Percentiles rank a stretch among this genome's conserved stretches.
These are phyloP conservation scores for Macropodus opercularis DNA, from an alignment of 2,797 vertebrate genomes.

Conservation along the genomic window DNA sequence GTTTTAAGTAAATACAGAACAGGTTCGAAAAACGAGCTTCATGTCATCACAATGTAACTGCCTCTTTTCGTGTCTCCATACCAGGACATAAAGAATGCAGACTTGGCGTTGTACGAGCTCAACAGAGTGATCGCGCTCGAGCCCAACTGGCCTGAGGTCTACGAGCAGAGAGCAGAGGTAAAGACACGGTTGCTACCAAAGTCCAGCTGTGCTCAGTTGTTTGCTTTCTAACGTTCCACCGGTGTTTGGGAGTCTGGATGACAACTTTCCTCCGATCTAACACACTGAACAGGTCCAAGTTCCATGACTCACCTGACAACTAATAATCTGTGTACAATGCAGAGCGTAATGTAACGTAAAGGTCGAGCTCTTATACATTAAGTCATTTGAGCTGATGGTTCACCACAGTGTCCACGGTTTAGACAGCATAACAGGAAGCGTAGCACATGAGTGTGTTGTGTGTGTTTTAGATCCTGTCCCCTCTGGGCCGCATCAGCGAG, in stretches of 20 bases:
- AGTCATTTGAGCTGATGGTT: background rate
- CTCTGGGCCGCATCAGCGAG: slow-evolving; percentile 94
- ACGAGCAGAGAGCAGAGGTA: slow-evolving; percentile 96
- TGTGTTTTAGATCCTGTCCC: slow-evolving; percentile 89
- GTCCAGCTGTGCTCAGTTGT: no score
- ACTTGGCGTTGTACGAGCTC: slow-evolving; percentile 93
- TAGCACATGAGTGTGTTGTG: background rate
- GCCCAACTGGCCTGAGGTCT: slow-evolving; percentile 93
- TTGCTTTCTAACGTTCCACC: background rate
- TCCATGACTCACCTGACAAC: no score
- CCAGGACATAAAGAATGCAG: slow-evolving; percentile 97
- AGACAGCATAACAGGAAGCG: no score
- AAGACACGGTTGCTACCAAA: slow-evolving; percentile 2
- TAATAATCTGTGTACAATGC: no score
- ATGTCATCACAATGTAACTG: slow-evolving; percentile 2
- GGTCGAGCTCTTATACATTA: background rate
- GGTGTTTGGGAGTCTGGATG: no score
- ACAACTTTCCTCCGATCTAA: no score
- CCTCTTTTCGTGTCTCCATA: slow-evolving; percentile 2
- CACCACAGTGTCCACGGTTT: background rate
- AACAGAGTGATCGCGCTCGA: slow-evolving; percentile 92
- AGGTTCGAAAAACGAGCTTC: slow-evolving; percentile 11
- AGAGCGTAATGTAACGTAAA: no score
- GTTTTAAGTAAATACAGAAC: slow-evolving; percentile 29
- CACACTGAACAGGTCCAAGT: no score